Conservation (phyloP, 2,888 invertebrate species). For the Teleogryllus oceanicus region DNA sequence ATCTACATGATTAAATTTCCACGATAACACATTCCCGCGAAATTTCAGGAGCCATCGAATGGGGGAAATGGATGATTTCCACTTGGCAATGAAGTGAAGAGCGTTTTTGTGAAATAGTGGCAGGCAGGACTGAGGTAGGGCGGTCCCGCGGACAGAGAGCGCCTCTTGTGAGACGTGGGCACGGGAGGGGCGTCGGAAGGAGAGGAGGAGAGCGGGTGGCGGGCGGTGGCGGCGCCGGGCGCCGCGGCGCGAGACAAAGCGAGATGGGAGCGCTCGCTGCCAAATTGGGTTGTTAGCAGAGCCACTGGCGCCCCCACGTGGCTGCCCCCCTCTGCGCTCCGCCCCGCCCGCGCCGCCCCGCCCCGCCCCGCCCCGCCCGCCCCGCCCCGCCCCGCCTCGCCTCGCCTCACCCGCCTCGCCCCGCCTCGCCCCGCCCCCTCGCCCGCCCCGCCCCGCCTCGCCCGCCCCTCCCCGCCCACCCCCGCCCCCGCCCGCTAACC, state of each 20-base stretch:
- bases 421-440: neutral
- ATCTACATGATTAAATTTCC: conserved; percentile 6
- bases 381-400: neutral
- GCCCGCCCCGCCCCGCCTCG: too few species aligned
- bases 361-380: neutral
- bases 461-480: too few species aligned
- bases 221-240: neutral
- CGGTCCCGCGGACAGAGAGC: neutral
- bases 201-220: neutral
- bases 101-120: neutral
- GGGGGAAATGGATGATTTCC: neutral
- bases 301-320: neutral
- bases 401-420: too few species aligned
- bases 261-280: conserved; percentile 7
- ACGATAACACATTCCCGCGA: neutral
- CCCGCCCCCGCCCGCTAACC: too few species aligned
- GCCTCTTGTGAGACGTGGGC: neutral
- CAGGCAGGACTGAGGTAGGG: neutral
- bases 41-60: neutral
- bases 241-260: conserved; percentile 7
- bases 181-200: neutral
- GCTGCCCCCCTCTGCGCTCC: neutral
- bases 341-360: neutral
- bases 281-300: conserved; percentile 18
- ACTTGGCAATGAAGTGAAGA: conserved; percentile 18